Percentiles rank a stretch among this genome's conserved stretches.
Evolutionary conservation across 2,113 vertebrate species (phyloP).

Genomic region (Falcunculus frontatus): DNA sequence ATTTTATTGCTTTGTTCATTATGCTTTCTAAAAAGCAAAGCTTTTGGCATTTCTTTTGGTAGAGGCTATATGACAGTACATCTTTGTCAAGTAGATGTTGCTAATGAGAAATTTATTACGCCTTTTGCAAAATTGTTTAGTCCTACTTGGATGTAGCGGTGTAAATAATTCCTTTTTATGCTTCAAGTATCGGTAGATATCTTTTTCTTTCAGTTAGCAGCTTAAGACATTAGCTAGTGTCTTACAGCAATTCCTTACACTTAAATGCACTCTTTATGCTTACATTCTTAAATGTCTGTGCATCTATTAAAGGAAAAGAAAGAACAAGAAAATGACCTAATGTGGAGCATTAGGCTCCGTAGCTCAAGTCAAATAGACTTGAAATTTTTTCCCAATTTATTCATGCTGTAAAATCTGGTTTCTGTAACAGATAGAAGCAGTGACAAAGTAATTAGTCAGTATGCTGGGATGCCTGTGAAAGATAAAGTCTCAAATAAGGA

Average conservation of each 20-base stretch:
- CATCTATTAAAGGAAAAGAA: not conserved
- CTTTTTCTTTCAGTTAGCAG: not conserved
- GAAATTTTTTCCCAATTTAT: not conserved
- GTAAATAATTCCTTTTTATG: not conserved
- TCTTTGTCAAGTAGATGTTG: not conserved
- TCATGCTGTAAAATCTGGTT: not conserved
- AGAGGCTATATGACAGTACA: not conserved
- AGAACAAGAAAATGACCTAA: not conserved
- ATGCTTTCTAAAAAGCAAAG: not conserved
- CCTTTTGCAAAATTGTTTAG: not conserved
- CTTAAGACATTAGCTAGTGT: not conserved
- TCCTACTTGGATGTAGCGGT: not conserved
- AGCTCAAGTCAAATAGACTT: not conserved
- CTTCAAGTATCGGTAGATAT: not conserved
- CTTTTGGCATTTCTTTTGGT: not conserved
- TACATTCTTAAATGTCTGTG: not conserved
- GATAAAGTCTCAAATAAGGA: not conserved
- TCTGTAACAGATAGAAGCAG: not conserved
- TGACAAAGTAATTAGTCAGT: not conserved
- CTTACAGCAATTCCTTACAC: not conserved
- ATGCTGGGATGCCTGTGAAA: not conserved
- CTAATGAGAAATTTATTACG: not conserved
- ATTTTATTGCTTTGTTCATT: not conserved
- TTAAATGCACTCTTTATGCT: not conserved
- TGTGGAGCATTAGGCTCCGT: not conserved